Base-by-base conservation (phyloP, 2,888 invertebrate species). In the Nymphalis c-album region DNA sequence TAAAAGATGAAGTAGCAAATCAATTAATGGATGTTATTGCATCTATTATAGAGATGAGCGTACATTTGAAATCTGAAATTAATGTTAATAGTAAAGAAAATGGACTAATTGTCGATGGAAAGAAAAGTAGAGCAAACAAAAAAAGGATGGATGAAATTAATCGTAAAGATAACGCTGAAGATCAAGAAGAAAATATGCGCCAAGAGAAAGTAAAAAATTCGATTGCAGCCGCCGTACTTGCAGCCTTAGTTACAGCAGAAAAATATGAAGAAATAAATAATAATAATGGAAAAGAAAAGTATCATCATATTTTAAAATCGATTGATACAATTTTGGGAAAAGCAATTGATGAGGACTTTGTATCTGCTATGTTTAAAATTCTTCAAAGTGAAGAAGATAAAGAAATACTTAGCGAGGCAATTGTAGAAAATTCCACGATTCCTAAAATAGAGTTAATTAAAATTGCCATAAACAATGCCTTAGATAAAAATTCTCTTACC, bases 371-470 rank as follows among this genome's bases (percentile, higher is more conserved):
- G 88, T 92, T 85, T 77, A 84, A 87, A 74, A 90, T 93, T 74
- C 81, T 93, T 60, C 92, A 91, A 80, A 89, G 86, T 67, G 92
- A 93, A 79, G 92, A 93, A 78, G 87, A 89, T 60, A 93, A 91
- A 81, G 91, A 91, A 78, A 77, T 78, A 6, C 81, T 93, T 18
- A 86, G 88, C 78, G 83, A 93, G 87, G 88, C 93, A 88, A 90
- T 92, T 79, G 76, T 92, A 73, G 85, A 93, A 74, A 88, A 92
- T 73, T 83, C 92, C 1, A 89, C 91, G 2, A 92, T 93, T 76
- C 94, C 93, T 18, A 95, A 95, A 84, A 89, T 95, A 6, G 94
- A 95, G 73, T 88, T 94, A 47, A 86, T 95, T 3, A 94, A 92
- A 83, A 93, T 94, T 57, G 93, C 94, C 2, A 82, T 94, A 0